phyloP scores from a whole-genome alignment of 1,140 invertebrate species.

The Pseudomyrmex cubaensis region DNA sequence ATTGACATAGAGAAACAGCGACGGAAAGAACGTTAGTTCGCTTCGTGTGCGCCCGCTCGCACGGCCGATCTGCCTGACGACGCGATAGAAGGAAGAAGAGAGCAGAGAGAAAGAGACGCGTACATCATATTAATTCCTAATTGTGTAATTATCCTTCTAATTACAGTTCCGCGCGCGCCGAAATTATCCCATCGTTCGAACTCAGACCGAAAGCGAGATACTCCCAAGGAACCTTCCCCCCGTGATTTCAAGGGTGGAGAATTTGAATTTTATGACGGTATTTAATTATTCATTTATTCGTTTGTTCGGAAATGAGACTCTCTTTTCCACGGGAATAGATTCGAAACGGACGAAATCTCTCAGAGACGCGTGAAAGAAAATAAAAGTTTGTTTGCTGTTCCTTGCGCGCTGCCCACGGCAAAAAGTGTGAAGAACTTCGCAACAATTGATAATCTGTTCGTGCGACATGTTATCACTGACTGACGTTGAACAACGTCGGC shows the following conservation, averaged over 20 bases:
- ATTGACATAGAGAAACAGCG: slow-evolving; percentile 42
- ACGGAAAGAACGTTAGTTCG: slow-evolving; percentile 18
- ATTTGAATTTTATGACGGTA: slow-evolving; percentile 17
- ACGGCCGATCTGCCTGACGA: slow-evolving; percentile 55
- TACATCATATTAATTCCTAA: slow-evolving; percentile 69
- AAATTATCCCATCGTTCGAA: slow-evolving; percentile 45
- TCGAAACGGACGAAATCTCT: too few species aligned
- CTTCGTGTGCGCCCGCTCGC: background rate
- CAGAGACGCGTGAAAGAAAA: too few species aligned
- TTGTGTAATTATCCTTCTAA: slow-evolving; percentile 67
- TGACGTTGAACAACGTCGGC: too few species aligned
- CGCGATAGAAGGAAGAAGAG: slow-evolving; percentile 45
- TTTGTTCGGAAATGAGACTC: too few species aligned
- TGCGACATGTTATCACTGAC: too few species aligned
- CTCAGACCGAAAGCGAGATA: slow-evolving; percentile 11
- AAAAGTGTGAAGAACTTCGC: too few species aligned
- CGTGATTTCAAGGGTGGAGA: slow-evolving; percentile 1
- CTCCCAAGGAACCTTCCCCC: background rate
- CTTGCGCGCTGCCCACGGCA: too few species aligned
- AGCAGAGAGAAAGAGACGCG: slow-evolving; percentile 58
- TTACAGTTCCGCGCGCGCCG: slow-evolving; percentile 46
- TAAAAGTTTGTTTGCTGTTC: too few species aligned
- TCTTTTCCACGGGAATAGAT: too few species aligned
- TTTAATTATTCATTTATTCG: background rate
- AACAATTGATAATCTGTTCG: too few species aligned